A percentile compares a stretch with the other conserved stretches of the same genome.
Evolutionary conservation across 2,113 vertebrate genomes (phyloP).

Genomic region (Urocolius indicus): DNA sequence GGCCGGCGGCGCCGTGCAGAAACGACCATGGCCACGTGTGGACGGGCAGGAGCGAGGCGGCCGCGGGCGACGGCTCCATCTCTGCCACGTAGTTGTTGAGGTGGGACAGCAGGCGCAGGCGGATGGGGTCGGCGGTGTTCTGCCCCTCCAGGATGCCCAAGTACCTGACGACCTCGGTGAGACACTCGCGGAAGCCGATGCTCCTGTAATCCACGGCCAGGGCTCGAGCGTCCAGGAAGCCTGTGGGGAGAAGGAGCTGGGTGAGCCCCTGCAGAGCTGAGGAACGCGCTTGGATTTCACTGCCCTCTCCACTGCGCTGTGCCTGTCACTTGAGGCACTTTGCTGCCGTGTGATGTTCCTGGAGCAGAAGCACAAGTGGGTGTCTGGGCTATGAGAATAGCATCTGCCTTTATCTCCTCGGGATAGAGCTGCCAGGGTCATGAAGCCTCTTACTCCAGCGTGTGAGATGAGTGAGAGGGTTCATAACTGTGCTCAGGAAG

Average conservation of each 20-base stretch:
- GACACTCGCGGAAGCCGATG: conserved; percentile 93
- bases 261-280: neutral
- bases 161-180: conserved; percentile 93
- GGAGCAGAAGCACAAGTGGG: conserved; percentile 27
- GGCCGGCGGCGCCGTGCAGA: conserved; percentile 72
- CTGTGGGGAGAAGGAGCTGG: conserved; percentile 63
- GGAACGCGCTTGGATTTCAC: neutral
- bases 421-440: neutral
- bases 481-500: neutral
- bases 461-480: neutral
- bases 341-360: neutral
- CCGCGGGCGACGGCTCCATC: conserved; percentile 85
- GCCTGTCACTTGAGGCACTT: conserved; percentile 62
- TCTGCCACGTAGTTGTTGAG: conserved; percentile 91
- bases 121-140: conserved; percentile 84
- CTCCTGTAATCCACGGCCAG: conserved; percentile 93
- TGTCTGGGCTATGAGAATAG: neutral
- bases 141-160: conserved; percentile 87
- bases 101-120: conserved; percentile 91
- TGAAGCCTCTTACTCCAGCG: neutral
- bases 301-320: neutral
- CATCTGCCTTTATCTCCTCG: neutral
- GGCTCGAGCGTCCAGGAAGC: conserved; percentile 89
- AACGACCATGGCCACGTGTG: conserved; percentile 90
- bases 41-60: conserved; percentile 79